Conservation (phyloP, 2,888 invertebrate species). For the Uloborus plumipes region DNA sequence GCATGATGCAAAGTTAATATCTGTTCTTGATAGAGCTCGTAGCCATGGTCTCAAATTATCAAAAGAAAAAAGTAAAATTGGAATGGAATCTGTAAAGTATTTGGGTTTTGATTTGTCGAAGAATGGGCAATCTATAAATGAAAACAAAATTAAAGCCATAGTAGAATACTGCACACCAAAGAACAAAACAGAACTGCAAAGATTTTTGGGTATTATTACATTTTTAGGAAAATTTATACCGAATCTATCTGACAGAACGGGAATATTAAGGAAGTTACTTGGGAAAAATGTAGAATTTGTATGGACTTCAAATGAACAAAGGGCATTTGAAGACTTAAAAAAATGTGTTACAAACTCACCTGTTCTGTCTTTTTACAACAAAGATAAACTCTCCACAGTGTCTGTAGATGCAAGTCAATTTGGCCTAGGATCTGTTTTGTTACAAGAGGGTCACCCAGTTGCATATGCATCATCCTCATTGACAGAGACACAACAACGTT, state of each 20-base stretch:
- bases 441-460: slow-evolving; percentile 23
- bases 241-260: slow-evolving; percentile 6
- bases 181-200: slow-evolving; percentile 23
- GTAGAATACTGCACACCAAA: slow-evolving; percentile 20
- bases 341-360: not conserved
- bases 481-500: slow-evolving; percentile 29
- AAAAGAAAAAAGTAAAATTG: slow-evolving; percentile 1
- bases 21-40: not conserved
- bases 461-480: slow-evolving; percentile 22
- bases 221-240: slow-evolving; percentile 43
- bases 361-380: slow-evolving; percentile 9
- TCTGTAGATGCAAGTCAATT: slow-evolving; percentile 27
- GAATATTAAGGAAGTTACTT: slow-evolving; percentile 7
- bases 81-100: not conserved
- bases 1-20: not conserved
- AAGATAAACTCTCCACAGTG: not conserved
- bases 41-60: not conserved
- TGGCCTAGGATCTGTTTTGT: slow-evolving; percentile 18
- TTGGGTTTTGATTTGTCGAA: slow-evolving; percentile 8
- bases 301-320: not conserved
- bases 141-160: slow-evolving; percentile 18
- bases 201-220: slow-evolving; percentile 49
- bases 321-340: slow-evolving; percentile 24
- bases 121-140: not conserved
- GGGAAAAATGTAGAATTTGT: slow-evolving; percentile 9